phyloP scores from a whole-genome alignment of 2,888 invertebrate genomes.

The Psylliodes chrysocephalus region DNA sequence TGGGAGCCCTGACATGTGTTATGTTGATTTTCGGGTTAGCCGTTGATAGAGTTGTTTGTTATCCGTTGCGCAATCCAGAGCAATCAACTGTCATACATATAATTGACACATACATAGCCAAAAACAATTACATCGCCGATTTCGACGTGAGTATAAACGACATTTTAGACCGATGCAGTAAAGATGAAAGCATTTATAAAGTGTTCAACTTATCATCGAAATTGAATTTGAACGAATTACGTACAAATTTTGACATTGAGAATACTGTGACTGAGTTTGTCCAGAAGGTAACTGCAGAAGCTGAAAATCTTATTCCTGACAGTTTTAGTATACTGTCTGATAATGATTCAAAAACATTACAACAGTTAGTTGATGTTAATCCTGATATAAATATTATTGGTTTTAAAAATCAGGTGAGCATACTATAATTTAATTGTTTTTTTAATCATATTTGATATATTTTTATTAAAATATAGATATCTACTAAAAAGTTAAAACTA shows the following conservation, averaged over 20 bases:
- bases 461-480: too few species aligned
- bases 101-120: constrained; percentile 33
- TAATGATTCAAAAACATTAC: neutral
- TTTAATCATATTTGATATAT: too few species aligned
- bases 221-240: constrained; percentile 54
- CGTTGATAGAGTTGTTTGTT: constrained; percentile 78
- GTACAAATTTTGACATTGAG: constrained; percentile 59
- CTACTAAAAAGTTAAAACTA: too few species aligned
- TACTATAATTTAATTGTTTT: too few species aligned
- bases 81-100: constrained; percentile 46
- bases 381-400: neutral
- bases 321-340: neutral
- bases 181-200: constrained; percentile 73
- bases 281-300: neutral
- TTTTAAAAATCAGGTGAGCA: neutral
- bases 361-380: neutral
- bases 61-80: constrained; percentile 72
- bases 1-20: constrained; percentile 73
- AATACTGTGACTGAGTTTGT: neutral
- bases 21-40: constrained; percentile 76
- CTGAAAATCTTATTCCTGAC: neutral
- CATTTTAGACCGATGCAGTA: constrained; percentile 75
- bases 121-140: constrained; percentile 45
- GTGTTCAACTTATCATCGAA: constrained; percentile 46
- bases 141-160: constrained; percentile 66